Conservation (phyloP, 37 sponge, comb jelly and placozoan species). For the Aphrocallistes beatrix region DNA sequence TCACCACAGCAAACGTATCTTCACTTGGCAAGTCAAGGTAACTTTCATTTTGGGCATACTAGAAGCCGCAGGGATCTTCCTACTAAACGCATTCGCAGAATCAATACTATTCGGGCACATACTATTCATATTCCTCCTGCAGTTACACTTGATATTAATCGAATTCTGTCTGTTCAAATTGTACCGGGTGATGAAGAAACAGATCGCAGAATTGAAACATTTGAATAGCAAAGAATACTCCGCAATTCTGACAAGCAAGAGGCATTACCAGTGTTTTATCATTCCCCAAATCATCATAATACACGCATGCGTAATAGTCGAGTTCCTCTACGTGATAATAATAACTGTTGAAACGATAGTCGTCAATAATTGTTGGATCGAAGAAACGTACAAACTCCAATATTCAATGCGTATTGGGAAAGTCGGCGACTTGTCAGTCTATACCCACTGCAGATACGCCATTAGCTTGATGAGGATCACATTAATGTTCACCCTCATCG, state of each 20-base stretch:
- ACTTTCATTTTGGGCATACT: background rate
- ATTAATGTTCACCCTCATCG: too few relatives aligned
- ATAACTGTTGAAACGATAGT: background rate
- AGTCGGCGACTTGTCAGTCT: too few relatives aligned
- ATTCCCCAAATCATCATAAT: background rate
- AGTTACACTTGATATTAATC: background rate
- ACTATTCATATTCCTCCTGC: background rate
- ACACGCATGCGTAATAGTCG: background rate
- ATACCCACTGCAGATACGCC: too few relatives aligned
- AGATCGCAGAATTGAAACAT: background rate
- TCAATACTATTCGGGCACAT: background rate
- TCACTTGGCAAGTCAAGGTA: background rate
- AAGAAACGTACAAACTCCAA: background rate
- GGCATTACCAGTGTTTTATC: background rate
- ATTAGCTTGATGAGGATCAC: too few relatives aligned
- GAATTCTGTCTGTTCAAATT: background rate
- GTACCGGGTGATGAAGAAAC: background rate
- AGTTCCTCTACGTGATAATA: background rate
- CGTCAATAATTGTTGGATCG: background rate
- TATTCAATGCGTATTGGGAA: too few relatives aligned
- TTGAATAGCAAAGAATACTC: background rate
- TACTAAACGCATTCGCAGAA: background rate
- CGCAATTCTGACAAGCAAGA: background rate
- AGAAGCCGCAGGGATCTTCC: background rate
- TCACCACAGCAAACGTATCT: background rate